Percentiles rank a stretch among this genome's conserved stretches.
These are phyloP conservation scores for Hypomecis atomaria DNA, from an alignment of 2,888 invertebrate species.

Conservation along the genomic window DNA sequence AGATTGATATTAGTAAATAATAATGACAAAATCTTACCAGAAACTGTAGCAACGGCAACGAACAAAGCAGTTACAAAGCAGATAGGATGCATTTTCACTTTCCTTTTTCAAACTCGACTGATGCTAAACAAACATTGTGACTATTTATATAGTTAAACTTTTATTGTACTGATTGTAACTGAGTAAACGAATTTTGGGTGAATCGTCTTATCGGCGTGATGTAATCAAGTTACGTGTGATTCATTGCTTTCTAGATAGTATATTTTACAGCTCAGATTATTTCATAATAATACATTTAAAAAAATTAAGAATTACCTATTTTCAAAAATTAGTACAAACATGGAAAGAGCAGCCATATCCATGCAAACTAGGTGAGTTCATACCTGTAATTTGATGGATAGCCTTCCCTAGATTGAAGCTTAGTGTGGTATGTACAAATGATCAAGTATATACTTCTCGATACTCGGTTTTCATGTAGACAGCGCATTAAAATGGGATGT, in stretches of 20 bases:
- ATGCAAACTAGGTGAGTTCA: no score
- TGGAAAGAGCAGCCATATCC: no score
- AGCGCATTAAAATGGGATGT: no score
- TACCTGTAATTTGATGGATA: no score
- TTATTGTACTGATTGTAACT: slow-evolving; percentile 7
- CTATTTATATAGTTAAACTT: slow-evolving; percentile 9
- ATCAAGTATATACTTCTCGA: no score
- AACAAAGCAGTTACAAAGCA: background rate
- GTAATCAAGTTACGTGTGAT: slow-evolving; percentile 1
- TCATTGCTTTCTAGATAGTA: background rate
- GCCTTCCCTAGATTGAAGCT: no score
- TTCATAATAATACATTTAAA: no score
- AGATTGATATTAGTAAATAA: background rate
- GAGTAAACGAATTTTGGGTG: background rate
- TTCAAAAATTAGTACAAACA: no score
- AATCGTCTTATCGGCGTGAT: background rate
- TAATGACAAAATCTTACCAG: background rate
- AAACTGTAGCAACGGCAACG: background rate
- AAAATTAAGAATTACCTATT: no score
- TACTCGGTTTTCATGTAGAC: no score
- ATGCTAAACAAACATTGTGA: background rate
- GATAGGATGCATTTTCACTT: slow-evolving; percentile 1
- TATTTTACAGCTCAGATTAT: no score
- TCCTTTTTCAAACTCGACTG: background rate
- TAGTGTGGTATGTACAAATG: no score